Base-by-base conservation (phyloP, 1,140 invertebrate genomes). In the Lethocerus indicus region DNA sequence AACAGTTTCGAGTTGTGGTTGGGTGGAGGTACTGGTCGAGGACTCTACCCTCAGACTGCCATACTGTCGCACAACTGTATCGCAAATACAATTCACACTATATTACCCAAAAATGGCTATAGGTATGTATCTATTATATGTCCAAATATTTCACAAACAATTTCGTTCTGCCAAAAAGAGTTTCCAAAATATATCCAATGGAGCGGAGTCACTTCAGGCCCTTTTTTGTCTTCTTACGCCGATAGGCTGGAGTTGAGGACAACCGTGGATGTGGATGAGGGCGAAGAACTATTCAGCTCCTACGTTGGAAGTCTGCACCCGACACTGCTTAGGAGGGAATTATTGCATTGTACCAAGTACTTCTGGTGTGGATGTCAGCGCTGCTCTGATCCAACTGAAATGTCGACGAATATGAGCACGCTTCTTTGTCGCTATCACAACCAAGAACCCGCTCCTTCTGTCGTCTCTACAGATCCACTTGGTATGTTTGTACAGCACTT, bases 361-460 rank as follows among this genome's bases (percentile, higher is more conserved):
- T 88, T 89, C 59, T 66, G 70, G 3, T 88, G 84, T 59, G 42
- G 45, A 41, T 87, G 84, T 56, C 51, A 64, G n/a, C 70, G 84
- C 39, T 89, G 84, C 59, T 65, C 71, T 0, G 83, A 87, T 63
- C 76, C 81, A 3, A 81, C 76, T 0, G 85, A 88, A 60, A 60
- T 87, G 20, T 76, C 74, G 3, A 83, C 83, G 0, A 75, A 87
- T 59, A 69, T 83, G 49, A 83, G 83, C 41, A 78, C 81, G 0
- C 59, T 87, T 0, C 84, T 83, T 56, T 87, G 83, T 57, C 76
- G 69, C 36, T 77, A 82, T 61, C 87, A 83, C 59, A 75, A 79
- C 26, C 78, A 78, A 56, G 83, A 83, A 1, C 62, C 78, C 20
- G 69, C 86, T 14, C 26, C 26, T 13, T n/a, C n/a, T n/a, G n/a